These are phyloP conservation scores for Malurus alboscapulatus DNA, from an alignment of 2,113 vertebrate species.

Conservation along the genomic window DNA sequence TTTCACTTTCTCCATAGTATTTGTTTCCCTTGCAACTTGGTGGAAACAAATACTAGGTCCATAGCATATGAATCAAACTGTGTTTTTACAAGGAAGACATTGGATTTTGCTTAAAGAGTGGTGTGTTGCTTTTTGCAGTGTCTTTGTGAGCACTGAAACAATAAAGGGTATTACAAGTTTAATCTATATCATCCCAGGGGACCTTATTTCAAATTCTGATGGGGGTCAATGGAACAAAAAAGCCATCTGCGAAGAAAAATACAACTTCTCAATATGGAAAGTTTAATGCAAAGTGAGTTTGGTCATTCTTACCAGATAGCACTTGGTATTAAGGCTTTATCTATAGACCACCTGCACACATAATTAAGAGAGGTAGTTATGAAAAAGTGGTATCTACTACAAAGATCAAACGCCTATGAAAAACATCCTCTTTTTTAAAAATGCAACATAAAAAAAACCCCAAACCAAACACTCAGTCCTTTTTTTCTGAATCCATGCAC, in stretches of 20 bases:
- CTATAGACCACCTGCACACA: background rate
- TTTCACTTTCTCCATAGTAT: background rate
- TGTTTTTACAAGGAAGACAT: background rate
- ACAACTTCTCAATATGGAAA: background rate
- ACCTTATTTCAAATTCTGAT: slow-evolving; percentile 55
- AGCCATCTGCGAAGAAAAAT: slow-evolving; percentile 42
- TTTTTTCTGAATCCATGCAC: background rate
- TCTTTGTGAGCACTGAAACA: slow-evolving; percentile 26
- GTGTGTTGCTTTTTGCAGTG: background rate
- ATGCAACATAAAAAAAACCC: background rate
- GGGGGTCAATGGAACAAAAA: slow-evolving; percentile 38
- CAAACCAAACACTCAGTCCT: background rate
- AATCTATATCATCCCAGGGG: slow-evolving; percentile 9
- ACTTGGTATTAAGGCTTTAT: background rate
- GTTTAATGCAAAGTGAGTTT: slow-evolving; percentile 15
- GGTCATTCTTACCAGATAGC: background rate
- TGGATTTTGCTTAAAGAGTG: background rate
- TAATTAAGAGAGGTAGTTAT: background rate
- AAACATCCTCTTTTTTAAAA: background rate
- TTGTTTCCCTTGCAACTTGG: background rate
- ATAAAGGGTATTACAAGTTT: slow-evolving; percentile 33
- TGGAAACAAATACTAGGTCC: background rate
- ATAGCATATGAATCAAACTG: background rate
- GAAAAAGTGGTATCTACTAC: background rate
- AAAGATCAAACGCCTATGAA: background rate